Base-by-base conservation (phyloP, 2,888 invertebrate genomes). In the Dynastes hyllus region DNA sequence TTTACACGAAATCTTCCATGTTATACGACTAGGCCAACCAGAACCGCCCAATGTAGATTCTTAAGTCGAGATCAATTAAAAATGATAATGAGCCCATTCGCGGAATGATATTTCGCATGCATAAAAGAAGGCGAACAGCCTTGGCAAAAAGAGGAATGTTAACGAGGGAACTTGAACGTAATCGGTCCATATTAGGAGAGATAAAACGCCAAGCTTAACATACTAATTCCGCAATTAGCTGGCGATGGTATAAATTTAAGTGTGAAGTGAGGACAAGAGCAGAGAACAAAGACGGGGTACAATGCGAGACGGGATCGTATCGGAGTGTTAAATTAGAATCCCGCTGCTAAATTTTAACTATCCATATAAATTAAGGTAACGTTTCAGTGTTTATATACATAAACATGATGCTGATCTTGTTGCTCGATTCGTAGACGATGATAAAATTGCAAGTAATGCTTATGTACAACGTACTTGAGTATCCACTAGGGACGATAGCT, bases 31-130 rank as follows among this genome's bases (percentile, higher is more conserved):
- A 22, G 22, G 22, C 22, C 22, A 22, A 22, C 22, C 32, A 37
- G 5, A 37, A 5, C 32, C 45, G 45, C 5, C 22, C 16, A 22
- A 2, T 58, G 55, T 58, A 8, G 8, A 58, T 0, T 8, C 22
- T 58, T 58, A 58, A 58, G 22, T 22, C 13, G 67, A 16, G 67
- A 69, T 69, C 51, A 51, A 69, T 69, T 69, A 29, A 51, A 69
- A 69, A 69, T 69, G 69, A 51, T 69, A 69, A 69, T 69, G 69
- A 53, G 69, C 50, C 51, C 69, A 27, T 69, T 69, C 69, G 69
- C 69, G 69, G 29, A 51, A 29, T 51, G 50, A 51, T 50, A 13
- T 27, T 69, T 29, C 27, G 16, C 45, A 45, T 32, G n/a, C 16
- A 67, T 2, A 40, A 40, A 51, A 69, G 29, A 69, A 29, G 50